Evolutionary conservation across 2,113 vertebrate genomes (phyloP).

Genomic region (Tragulus kanchil): DNA sequence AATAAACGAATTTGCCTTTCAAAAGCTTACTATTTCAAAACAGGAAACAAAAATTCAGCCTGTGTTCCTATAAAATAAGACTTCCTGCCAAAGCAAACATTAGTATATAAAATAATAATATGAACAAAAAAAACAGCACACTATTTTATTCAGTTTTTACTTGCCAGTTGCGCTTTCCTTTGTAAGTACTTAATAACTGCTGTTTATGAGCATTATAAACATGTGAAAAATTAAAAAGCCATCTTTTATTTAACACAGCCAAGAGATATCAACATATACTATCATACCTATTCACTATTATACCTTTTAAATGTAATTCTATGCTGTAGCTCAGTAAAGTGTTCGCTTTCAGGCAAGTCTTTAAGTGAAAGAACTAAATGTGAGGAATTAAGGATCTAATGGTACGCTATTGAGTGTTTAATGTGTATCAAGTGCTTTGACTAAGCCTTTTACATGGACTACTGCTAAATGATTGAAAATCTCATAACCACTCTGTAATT

Average conservation of each 20-base stretch:
- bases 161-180: constrained; percentile 5
- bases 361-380: not conserved
- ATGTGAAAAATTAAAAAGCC: constrained; percentile 15
- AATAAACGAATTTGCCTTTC: constrained; percentile 38
- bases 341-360: not conserved
- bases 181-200: constrained; percentile 12
- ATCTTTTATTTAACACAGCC: constrained; percentile 12
- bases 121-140: constrained; percentile 3
- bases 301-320: constrained; percentile 4
- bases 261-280: not conserved
- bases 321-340: not conserved
- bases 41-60: not conserved
- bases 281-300: not conserved
- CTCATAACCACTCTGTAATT: not conserved
- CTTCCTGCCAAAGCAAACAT: not conserved
- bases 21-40: constrained; percentile 1
- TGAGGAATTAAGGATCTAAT: constrained; percentile 45
- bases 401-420: not conserved
- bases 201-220: constrained; percentile 7
- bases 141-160: constrained; percentile 45
- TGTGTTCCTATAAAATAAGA: not conserved
- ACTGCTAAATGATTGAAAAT: constrained; percentile 53
- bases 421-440: not conserved
- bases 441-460: not conserved
- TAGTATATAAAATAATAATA: constrained; percentile 23